These are phyloP conservation scores for Megalurothrips usitatus DNA, from an alignment of 2,888 invertebrate species.

Conservation along the genomic window DNA sequence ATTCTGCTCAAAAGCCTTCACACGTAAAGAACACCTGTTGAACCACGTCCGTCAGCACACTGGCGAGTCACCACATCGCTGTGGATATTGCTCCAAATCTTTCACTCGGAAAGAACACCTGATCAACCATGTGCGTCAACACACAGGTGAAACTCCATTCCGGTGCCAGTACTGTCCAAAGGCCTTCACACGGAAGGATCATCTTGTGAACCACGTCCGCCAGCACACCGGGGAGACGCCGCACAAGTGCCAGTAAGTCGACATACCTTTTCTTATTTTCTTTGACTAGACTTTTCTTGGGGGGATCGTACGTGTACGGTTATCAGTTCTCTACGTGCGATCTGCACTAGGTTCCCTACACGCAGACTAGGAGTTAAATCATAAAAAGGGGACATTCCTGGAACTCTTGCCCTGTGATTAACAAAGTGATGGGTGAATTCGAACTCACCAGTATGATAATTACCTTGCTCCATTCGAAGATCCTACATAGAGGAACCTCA, in stretches of 20 bases:
- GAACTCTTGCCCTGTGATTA: neutral
- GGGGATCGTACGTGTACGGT: neutral
- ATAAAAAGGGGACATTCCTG: too few species aligned
- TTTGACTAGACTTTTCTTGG: neutral
- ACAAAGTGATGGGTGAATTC: conserved; percentile 25
- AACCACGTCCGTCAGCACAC: conserved; percentile 67
- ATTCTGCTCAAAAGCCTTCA: conserved; percentile 74
- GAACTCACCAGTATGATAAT: neutral
- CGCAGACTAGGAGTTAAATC: too few species aligned
- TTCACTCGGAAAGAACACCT: conserved; percentile 83
- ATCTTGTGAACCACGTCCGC: conserved; percentile 81
- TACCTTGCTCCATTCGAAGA: neutral
- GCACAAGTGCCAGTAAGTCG: conserved; percentile 69
- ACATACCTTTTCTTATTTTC: neutral
- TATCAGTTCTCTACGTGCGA: too few species aligned
- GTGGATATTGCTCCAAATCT: conserved; percentile 80
- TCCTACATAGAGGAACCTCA: too few species aligned
- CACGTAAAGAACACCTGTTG: conserved; percentile 68
- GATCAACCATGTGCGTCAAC: conserved; percentile 78
- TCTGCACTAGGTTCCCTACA: too few species aligned
- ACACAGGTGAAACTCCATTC: conserved; percentile 71
- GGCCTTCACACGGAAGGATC: conserved; percentile 84
- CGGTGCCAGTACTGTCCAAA: conserved; percentile 69
- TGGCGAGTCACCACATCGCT: conserved; percentile 53
- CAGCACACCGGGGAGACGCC: conserved; percentile 85